Evolutionary conservation across 2,113 vertebrate species (phyloP).

Genomic region (Megaleporinus macrocephalus): DNA sequence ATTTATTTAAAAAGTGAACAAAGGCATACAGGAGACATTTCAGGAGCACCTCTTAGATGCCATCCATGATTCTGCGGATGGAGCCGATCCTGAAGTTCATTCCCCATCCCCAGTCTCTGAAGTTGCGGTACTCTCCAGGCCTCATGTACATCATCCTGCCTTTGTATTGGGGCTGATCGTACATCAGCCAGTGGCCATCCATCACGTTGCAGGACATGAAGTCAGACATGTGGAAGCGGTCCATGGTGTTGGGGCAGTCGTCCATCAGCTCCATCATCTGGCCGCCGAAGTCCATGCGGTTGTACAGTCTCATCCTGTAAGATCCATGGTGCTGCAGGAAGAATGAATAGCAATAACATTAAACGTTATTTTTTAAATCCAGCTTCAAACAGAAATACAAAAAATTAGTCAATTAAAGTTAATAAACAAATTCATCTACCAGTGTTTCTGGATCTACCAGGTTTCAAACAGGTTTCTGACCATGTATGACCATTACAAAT

Average conservation of each 20-base stretch:
- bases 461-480: no score
- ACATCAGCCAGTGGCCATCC: conserved; percentile 66
- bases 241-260: conserved; percentile 73
- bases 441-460: no score
- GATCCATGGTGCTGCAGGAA: conserved; percentile 63
- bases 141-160: conserved; percentile 55
- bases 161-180: conserved; percentile 61
- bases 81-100: conserved; percentile 65
- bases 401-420: no score
- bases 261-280: conserved; percentile 76
- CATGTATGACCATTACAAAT: no score
- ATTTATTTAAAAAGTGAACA: conserved; percentile 2
- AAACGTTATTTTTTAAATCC: no score
- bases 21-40: neutral
- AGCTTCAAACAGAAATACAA: no score
- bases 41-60: conserved; percentile 7
- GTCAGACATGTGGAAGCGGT: conserved; percentile 73
- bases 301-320: conserved; percentile 78
- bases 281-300: conserved; percentile 77
- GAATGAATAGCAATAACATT: neutral
- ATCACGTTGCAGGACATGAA: conserved; percentile 66
- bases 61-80: conserved; percentile 71
- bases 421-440: no score
- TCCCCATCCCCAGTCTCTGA: conserved; percentile 54
- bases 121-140: conserved; percentile 59